Evolutionary conservation across 2,888 invertebrate species (phyloP).

Genomic region (Melanargia galathea): DNA sequence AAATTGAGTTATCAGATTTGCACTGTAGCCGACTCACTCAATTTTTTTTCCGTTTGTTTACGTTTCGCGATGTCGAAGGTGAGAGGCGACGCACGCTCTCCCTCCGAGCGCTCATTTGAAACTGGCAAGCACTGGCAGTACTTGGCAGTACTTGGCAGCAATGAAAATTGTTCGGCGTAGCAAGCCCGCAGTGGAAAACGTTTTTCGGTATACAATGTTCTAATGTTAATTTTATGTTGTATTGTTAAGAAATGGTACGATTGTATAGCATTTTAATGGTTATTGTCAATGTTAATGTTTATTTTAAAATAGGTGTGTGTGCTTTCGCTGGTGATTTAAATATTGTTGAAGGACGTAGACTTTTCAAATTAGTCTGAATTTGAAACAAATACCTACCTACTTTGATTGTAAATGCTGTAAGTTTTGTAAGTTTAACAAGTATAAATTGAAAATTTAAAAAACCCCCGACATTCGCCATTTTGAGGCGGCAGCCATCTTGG

Average conservation of each 20-base stretch:
- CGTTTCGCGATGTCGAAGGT: conserved; percentile 50
- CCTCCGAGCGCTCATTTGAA: conserved; percentile 42
- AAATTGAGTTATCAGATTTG: neutral
- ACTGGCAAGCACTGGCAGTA: conserved; percentile 49
- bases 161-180: conserved; percentile 57
- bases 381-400: too few relatives aligned
- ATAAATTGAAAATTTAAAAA: too few relatives aligned
- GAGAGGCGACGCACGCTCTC: conserved; percentile 46
- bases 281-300: too few relatives aligned
- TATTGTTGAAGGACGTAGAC: too few relatives aligned
- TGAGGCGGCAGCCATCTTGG: too few relatives aligned
- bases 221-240: conserved; percentile 26
- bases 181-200: conserved; percentile 63
- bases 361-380: too few relatives aligned
- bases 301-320: too few relatives aligned
- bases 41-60: conserved; percentile 55
- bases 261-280: neutral
- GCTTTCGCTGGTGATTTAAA: too few relatives aligned
- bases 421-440: too few relatives aligned
- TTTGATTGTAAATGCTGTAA: too few relatives aligned
- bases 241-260: conserved; percentile 18
- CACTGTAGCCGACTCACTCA: conserved; percentile 6
- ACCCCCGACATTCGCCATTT: too few relatives aligned
- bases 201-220: conserved; percentile 44
- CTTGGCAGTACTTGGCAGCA: too few relatives aligned